Evolutionary conservation across 2,113 vertebrate genomes (phyloP), one percentile per base, ranked within the genome.

Genomic region (Poeciliopsis retropinna): DNA sequence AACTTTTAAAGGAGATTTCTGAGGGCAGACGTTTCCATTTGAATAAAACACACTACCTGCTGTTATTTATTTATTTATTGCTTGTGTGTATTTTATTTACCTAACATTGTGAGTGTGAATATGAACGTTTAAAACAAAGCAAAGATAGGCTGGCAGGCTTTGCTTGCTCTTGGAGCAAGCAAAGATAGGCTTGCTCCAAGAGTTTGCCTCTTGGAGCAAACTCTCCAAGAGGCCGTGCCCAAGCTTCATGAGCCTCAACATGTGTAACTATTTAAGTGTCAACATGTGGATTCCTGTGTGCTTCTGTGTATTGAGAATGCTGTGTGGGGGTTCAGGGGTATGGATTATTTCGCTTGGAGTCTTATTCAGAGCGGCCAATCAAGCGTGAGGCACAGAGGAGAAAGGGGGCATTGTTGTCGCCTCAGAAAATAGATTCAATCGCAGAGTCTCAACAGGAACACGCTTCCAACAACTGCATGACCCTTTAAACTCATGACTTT

Each of bases 331-430:
- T 83, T 73, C 79, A 64, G 72, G 78, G 64, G 75, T 88, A 80
- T 87, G 87, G 87, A 89, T 92, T 86, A 87, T 88, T 82, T 87
- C 70, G 7, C 84, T 75, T 87, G 71, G 79, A 77, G 80, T 73
- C 54, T 76, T 72, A 92, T 95, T 91, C 86, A 93, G 87, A 80
- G 80, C 75, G 70, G 28, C 54, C 90, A 93, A 85, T 61, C 70
- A 75, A 83, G 90, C 39, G 14, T 79, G 86, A 92, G 85, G 87
- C 79, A 15, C 80, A 78, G 86, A 91, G 80, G 85, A 95, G 81
- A 92, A 93, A 90, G 78, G 87, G 37, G 80, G 44, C 92, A 93
- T 93, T 91, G 90, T 91, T 87, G 64, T 67, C 63, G 71, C 73
- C 61, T 75, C 68, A 31, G 37, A 87, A 88, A 92, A 90, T 89